Base-by-base conservation (phyloP, 2,888 invertebrate species). In the Coecobrya sp. region DNA sequence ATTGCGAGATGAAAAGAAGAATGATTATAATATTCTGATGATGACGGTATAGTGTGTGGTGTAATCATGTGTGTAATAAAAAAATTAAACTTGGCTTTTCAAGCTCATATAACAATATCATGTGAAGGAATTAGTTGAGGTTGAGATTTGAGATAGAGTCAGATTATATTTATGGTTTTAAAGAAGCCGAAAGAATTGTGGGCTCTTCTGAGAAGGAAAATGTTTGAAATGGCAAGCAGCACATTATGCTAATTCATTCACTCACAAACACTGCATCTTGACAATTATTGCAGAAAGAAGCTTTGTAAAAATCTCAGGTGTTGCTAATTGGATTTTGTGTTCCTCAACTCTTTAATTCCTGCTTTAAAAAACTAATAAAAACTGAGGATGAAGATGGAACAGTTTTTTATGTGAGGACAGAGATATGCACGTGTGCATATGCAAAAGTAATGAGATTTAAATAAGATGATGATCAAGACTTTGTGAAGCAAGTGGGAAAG, bases 271-370 rank as follows among this genome's bases (percentile, higher is more conserved):
- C 19, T 13, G 27, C 65, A 27, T 19, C n/a, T n/a, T n/a, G n/a
- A n/a, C n/a, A n/a, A n/a, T 73, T 73, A 27, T 68, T 68, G 13
- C 27, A n/a, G 27, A 13, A 68, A 13, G 19, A 45, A 8, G 19
- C 0, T 22, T 45, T 42, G 73, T 42, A 49, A 49, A 13, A 76
- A 76, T 76, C 76, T 49, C 49, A 76, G 76, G 76, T 76, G 76
- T 76, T 52, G 16, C 76, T 76, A 76, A 76, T 76, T 76, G 76
- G 76, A 76, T 49, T 76, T 76, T 7, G 25, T 27, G 8, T 10
- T 65, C 11, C 16, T 11, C 3, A 13, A 65, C 4, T 25, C 62
- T 0, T 19, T 55, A n/a, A 11, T 19, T 55, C 19, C 19, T 55
- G 19, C 1, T 16, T 36, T n/a, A 22, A 36, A 22, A 36, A 36